phyloP scores from a whole-genome alignment of 2,797 vertebrate genomes.

The Falco biarmicus region DNA sequence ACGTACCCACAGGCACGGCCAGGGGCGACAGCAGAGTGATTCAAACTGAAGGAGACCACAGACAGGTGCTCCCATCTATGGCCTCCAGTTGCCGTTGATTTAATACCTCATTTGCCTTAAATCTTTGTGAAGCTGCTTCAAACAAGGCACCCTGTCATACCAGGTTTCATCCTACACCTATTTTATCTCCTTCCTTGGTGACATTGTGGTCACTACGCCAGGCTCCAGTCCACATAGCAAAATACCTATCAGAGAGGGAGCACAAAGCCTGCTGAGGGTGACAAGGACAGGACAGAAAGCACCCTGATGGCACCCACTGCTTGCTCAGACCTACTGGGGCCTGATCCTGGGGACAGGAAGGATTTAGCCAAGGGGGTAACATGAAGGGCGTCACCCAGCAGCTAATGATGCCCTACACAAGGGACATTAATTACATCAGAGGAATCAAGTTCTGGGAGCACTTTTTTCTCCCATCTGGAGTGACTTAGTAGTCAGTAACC shows the following conservation, averaged over 20 bases:
- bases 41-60: background rate
- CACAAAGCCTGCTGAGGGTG: background rate
- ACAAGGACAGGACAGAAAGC: background rate
- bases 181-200: background rate
- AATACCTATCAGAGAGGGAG: background rate
- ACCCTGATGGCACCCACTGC: background rate
- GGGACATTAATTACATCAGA: background rate
- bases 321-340: background rate
- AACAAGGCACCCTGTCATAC: background rate
- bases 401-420: background rate
- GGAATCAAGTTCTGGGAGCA: background rate
- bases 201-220: background rate
- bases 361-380: background rate
- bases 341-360: background rate
- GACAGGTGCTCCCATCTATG: background rate
- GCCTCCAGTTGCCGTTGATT: background rate
- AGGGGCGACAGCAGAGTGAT: fast-evolving
- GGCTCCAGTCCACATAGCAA: background rate
- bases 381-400: background rate
- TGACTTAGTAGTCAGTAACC: background rate
- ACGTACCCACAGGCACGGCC: background rate
- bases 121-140: background rate
- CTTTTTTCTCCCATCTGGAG: background rate
- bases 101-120: background rate
- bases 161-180: background rate